Percentiles rank a stretch among this genome's conserved stretches.
These are phyloP conservation scores for Chydorus sphaericus DNA, from an alignment of 2,888 invertebrate genomes.

Conservation along the genomic window DNA sequence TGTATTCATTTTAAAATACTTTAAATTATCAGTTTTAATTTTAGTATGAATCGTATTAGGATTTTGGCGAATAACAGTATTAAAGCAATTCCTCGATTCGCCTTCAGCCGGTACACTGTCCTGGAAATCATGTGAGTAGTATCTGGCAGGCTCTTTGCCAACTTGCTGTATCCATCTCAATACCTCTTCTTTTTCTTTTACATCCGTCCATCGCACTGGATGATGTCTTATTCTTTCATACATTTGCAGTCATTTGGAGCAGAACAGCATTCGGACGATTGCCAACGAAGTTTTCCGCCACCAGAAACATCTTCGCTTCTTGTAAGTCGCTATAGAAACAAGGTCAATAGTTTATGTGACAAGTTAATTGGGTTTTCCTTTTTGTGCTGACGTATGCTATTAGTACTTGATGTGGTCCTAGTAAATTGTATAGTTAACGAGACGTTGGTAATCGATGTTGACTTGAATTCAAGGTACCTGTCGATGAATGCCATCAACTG, in stretches of 20 bases:
- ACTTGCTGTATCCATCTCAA: not conserved
- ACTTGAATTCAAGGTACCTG: too few species aligned
- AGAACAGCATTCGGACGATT: conserved; percentile 21
- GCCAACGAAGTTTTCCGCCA: conserved; percentile 30
- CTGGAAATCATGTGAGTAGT: conserved; percentile 35
- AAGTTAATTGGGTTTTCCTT: not conserved
- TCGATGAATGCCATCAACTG: conserved; percentile 35
- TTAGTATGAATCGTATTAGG: conserved; percentile 23
- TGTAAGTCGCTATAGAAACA: conserved; percentile 24
- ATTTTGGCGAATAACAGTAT: conserved; percentile 26
- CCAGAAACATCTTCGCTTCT: conserved; percentile 31
- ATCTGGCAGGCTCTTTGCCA: not conserved
- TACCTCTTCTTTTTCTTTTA: not conserved
- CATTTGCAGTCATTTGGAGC: conserved; percentile 23
- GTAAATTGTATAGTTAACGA: too few species aligned
- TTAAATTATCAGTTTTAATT: not conserved
- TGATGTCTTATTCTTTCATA: not conserved
- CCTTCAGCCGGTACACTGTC: conserved; percentile 23
- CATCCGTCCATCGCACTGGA: not conserved
- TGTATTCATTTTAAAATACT: not conserved
- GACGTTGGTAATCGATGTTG: too few species aligned
- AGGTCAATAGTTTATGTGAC: too few species aligned
- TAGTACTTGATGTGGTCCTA: too few species aligned
- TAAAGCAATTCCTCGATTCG: conserved; percentile 19
- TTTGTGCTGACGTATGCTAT: not conserved